These are phyloP conservation scores for Gnathonemus longibarbis DNA, from an alignment of 2,113 vertebrate genomes.

Conservation along the genomic window DNA sequence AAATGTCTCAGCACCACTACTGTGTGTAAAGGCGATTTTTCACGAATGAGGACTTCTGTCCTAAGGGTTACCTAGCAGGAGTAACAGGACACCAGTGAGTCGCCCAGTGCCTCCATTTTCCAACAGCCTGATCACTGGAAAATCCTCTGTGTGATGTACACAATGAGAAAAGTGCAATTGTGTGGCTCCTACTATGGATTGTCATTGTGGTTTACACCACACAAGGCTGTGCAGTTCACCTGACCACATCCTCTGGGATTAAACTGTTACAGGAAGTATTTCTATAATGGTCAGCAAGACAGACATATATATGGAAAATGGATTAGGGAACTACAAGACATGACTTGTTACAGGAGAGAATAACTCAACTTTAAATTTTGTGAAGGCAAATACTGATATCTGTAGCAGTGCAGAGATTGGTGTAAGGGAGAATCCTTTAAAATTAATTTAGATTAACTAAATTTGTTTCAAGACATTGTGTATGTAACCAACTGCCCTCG, in stretches of 20 bases:
- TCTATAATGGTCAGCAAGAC: neutral
- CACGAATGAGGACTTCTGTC: neutral
- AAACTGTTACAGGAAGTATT: neutral
- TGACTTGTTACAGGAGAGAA: neutral
- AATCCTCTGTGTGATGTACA: neutral
- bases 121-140: neutral
- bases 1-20: neutral
- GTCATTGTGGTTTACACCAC: neutral
- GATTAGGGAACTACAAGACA: neutral
- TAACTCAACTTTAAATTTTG: neutral
- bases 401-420: neutral
- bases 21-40: neutral
- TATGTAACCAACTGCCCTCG: neutral
- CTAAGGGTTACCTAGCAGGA: neutral
- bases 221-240: neutral
- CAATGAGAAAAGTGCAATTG: neutral
- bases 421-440: neutral
- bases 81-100: neutral
- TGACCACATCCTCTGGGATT: neutral
- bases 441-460: neutral
- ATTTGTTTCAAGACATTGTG: neutral
- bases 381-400: neutral
- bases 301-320: conserved; percentile 4
- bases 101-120: neutral
- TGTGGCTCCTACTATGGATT: neutral